Base-by-base conservation (phyloP, 2,113 vertebrate genomes). In the Pygoscelis adeliae region DNA sequence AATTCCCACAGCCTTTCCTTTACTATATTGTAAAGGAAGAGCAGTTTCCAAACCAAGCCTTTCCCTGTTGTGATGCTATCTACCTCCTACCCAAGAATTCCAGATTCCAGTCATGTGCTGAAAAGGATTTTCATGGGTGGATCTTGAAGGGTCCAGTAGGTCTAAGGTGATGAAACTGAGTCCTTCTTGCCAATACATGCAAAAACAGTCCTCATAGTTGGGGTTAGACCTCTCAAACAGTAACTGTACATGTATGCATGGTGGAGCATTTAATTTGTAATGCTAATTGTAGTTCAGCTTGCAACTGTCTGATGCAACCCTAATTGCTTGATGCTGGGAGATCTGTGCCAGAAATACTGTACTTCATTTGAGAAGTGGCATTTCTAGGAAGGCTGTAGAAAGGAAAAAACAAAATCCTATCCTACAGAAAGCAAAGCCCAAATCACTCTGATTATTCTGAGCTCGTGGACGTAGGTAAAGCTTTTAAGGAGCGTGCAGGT, bases 251-350 rank as follows among this genome's bases (percentile, higher is more conserved):
- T 13, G n/a, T 73, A 38, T 84, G 34, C 56, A 23, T 52, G 22
- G 66, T 73, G n/a, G 42, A 89, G 62, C 74, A 69, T 92, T 96
- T 94, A 87, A 76, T 92, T 94, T 87, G 90, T 90, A 76, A 86
- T 66, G 78, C 65, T 96, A 77, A 95, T 93, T 89, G 65, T 65
- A 76, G 67, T 91, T 76, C 83, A 88, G 76, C 55, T 76, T 83
- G 62, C 36, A 80, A 85, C 72, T 94, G 70, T 38, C 89, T 97
- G 87, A 88, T 92, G 76, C 81, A 96, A 46, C 49, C 30, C 58
- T 87, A 65, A 12, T 73, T 97, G 93, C 71, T 81, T 86, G 77
- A 78, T 87, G 25, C 72, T 96, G 94, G 70, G 89, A 96, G 46
- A n/a, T 82, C 77, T 72, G 29, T 91, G 93, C 89, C 92, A 96